Evolutionary conservation across 1,140 invertebrate genomes (phyloP).

Genomic region (Myzus persicae): DNA sequence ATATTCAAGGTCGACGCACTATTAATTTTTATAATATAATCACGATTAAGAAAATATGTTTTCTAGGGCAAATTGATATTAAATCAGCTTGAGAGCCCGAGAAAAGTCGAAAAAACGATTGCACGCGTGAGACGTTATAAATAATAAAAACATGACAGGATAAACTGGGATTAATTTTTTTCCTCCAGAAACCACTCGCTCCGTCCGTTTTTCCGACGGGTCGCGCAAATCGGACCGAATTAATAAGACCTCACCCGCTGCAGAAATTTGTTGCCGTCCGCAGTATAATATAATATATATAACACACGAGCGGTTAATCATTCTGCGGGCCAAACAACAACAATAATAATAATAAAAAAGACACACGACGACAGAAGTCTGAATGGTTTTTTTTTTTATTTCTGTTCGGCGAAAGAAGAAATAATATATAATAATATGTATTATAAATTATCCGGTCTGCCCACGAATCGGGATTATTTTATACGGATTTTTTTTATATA

Average conservation of each 20-base stretch:
- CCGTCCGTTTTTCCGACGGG: neutral
- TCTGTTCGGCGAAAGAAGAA: neutral
- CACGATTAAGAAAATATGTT: neutral
- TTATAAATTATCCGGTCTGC: conserved; percentile 51
- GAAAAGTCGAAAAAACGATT: neutral
- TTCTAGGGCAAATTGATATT: neutral
- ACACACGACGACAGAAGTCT: conserved; percentile 39
- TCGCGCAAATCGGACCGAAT: neutral
- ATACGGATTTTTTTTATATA: neutral
- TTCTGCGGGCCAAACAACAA: neutral
- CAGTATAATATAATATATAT: neutral
- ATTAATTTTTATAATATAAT: neutral
- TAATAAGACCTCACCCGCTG: neutral
- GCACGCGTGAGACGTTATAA: neutral
- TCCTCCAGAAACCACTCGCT: neutral
- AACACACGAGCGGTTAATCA: neutral
- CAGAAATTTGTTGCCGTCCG: neutral
- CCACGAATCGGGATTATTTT: conserved; percentile 42
- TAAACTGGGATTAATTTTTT: conserved; percentile 24
- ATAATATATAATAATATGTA: neutral
- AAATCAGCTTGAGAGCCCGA: neutral
- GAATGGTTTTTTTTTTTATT: neutral
- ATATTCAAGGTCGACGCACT: neutral
- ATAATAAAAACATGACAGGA: neutral
- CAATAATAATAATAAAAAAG: conserved; percentile 30